Evolutionary conservation across 2,113 vertebrate genomes (phyloP), one percentile per base, ranked within the genome.

Genomic region (Thryonomys swinderianus): DNA sequence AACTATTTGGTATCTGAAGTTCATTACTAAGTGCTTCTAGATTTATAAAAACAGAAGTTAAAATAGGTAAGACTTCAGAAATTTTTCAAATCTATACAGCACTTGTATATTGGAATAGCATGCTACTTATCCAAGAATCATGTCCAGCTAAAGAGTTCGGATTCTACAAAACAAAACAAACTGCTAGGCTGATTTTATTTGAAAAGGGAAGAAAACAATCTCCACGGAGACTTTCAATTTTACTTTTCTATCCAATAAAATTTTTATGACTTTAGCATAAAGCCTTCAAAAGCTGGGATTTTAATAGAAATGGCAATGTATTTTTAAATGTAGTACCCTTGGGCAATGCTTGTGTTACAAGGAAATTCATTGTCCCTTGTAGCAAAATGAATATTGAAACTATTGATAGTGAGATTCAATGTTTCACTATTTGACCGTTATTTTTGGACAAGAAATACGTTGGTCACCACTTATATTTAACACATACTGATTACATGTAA

Each of bases 301-400:
- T 97, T 97, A 98, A 97, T 97, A 95, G 96, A 95, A 97, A 96
- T 91, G 40, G 30, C 69, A 66, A 95, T 91, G 55, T 17, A 74
- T 83, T 85, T 96, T 98, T 96, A 98, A 97, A 96, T 94, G 98
- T 96, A 95, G 96, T 37, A 91, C 96, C 96, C 95, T 34, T 91
- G 78, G 84, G 92, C 94, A 55, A 59, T 84, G 59, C 78, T 76
- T 30, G 7, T 1, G 96, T 88, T 87, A 80, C 17, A 57, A 57
- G 67, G 81, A 96, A 98, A 97, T 93, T 95, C 37, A 4, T 0
- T 53, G 80, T 78, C 61, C 61, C 48, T 95, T n/a, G 5, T 23
- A 84, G 71, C 85, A 97, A n/a, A 94, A 57, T 25, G 73, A 74
- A 14, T 0, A 64, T 48, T 86, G 76, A 61, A 95, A 97, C 87